Conservation (phyloP, 2,797 vertebrate species). For the Oophaga sylvatica region DNA sequence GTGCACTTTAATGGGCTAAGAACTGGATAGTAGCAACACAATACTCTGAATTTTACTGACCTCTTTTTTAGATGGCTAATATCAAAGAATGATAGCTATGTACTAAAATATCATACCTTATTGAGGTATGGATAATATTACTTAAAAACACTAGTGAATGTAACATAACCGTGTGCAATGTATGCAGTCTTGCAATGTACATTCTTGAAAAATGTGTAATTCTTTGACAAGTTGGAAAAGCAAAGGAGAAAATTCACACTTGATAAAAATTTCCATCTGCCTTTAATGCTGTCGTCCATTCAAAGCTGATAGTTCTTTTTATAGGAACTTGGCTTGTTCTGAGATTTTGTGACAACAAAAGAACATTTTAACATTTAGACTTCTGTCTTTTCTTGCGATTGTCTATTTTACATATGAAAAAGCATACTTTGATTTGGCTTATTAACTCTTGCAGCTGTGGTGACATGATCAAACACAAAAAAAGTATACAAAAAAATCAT, state of each 20-base stretch:
- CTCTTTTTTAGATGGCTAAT: neutral
- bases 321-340: slow-evolving; percentile 51
- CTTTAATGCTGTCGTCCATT: slow-evolving; percentile 54
- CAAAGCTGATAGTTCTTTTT: slow-evolving; percentile 42
- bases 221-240: neutral
- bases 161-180: neutral
- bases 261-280: slow-evolving; percentile 55
- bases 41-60: too few species aligned
- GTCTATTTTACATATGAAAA: slow-evolving; percentile 58
- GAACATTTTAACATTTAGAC: slow-evolving; percentile 58
- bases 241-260: slow-evolving; percentile 18
- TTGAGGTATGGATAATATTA: neutral
- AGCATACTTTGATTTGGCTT: slow-evolving; percentile 50
- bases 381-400: slow-evolving; percentile 52
- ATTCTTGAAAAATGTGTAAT: slow-evolving; percentile 18
- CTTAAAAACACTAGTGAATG: neutral
- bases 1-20: too few species aligned
- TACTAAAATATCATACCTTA: neutral
- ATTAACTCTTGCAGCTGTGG: slow-evolving; percentile 44
- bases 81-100: neutral
- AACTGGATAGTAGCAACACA: too few species aligned
- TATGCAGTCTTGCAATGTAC: neutral
- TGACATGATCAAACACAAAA: slow-evolving; percentile 30
- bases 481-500: slow-evolving; percentile 33
- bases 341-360: slow-evolving; percentile 54